Base-by-base conservation (phyloP, 2,888 invertebrate species). In the Pogonocherus hispidulus region DNA sequence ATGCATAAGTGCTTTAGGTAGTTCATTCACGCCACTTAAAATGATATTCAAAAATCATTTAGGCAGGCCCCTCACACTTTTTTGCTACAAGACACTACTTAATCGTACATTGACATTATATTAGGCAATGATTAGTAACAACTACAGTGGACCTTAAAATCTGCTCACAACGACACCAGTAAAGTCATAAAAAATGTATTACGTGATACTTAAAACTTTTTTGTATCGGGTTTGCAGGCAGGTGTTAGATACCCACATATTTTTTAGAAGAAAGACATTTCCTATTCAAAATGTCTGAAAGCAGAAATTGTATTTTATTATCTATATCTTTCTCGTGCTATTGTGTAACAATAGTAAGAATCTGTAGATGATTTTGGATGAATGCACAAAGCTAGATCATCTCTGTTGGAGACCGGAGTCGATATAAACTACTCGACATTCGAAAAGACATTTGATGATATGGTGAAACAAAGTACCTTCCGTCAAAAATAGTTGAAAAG, bases 351-450 rank as follows among this genome's bases (percentile, higher is more conserved):
- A 54, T 54, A 16, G 52, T 54, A 54, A 54, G 18, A 54, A 54
- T 54, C 37, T 55, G 35, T 55, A 20, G 55, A n/a, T 20, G 11
- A 55, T 41, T 55, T 55, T 37, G 55, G 41, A 41, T 41, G 37
- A 41, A 19, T 23, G 46, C 57, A 22, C 23, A n/a, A 27, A 23
- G 46, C 57, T 57, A 46, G 27, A 46, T 27, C 44, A 18, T n/a
- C 57, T 27, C 57, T 22, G 57, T 27, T 57, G 57, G 57, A 46
- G 57, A 22, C 46, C 57, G 27, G 23, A 57, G 46, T 57, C 57
- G 46, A 41, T 57, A 44, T 57, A 56, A 41, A 32, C 32, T 32
- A 32, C 9, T 32, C 32, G 11, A 32, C 32, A 32, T 11, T 32
- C 11, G 1, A 5, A 32, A 32, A n/a, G n/a, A n/a, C n/a, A n/a